Conservation (phyloP, 1,140 invertebrate genomes). For the Muscidifurax raptorellus region DNA sequence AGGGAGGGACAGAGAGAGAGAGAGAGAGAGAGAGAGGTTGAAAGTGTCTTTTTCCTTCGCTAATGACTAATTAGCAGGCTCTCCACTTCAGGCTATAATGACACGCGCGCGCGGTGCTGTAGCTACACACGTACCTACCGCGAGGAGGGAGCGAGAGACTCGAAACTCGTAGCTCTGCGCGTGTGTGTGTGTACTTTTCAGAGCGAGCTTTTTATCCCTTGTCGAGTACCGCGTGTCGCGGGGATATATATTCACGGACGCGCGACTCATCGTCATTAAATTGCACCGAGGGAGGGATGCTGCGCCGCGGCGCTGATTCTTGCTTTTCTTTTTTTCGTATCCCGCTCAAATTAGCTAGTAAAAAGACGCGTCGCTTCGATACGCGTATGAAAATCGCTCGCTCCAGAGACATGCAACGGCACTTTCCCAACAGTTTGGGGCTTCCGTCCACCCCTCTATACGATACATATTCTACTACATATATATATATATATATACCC, state of each 20-base stretch:
- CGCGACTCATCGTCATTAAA: neutral
- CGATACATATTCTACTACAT: no score
- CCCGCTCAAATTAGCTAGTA: neutral
- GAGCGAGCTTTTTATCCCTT: neutral
- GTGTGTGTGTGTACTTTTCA: neutral
- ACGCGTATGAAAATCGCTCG: constrained; percentile 13
- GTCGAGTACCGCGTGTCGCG: no score
- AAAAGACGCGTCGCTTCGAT: neutral
- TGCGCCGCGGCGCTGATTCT: no score
- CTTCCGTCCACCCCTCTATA: neutral
- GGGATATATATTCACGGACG: no score
- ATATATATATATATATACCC: neutral
- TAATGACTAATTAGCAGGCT: constrained; percentile 76
- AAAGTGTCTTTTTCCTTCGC: constrained; percentile 74
- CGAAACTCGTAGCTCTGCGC: neutral
- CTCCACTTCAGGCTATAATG: constrained; percentile 71
- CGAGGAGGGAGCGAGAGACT: neutral
- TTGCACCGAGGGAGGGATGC: neutral
- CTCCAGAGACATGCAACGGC: constrained; percentile 19
- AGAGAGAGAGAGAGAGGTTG: constrained; percentile 19
- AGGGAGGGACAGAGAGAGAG: neutral
- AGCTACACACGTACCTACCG: constrained; percentile 18
- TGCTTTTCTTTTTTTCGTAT: neutral
- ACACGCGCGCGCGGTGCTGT: constrained; percentile 62
- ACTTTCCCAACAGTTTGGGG: constrained; percentile 28